These are phyloP conservation scores for Parazoanthus darwini DNA, from an alignment of 92 coral and sea anemone species.

Conservation along the genomic window DNA sequence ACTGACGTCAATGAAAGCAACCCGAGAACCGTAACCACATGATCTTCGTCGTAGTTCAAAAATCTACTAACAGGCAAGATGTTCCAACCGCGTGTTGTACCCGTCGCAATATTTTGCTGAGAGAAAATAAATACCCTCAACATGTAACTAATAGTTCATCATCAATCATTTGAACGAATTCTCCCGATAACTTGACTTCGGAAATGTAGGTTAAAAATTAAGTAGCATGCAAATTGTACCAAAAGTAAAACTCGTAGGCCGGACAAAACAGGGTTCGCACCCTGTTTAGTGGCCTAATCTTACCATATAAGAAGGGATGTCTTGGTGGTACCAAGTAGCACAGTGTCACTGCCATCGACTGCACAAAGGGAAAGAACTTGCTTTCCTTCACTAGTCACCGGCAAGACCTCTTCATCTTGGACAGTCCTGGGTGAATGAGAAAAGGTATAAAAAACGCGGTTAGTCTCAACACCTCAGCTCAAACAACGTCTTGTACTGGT, in stretches of 20 bases:
- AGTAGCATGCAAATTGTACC: no score
- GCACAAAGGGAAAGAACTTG: constrained; percentile 12
- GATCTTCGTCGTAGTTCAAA: no score
- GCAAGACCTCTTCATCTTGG: background rate
- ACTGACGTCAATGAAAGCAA: background rate
- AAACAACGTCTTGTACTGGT: background rate
- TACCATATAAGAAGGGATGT: constrained; percentile 36
- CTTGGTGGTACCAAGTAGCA: constrained; percentile 33
- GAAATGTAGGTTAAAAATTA: no score
- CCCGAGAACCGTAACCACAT: no score
- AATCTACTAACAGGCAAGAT: no score
- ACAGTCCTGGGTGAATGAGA: background rate
- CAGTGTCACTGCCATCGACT: constrained; percentile 6
- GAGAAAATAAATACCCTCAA: no score
- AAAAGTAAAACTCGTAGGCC: no score
- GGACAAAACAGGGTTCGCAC: no score
- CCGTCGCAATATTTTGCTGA: no score
- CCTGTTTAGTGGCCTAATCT: background rate
- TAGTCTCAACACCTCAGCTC: background rate
- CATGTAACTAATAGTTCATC: no score
- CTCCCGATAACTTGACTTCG: background rate
- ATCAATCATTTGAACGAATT: background rate
- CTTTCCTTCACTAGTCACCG: background rate
- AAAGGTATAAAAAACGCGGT: background rate
- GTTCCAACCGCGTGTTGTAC: no score